Conservation (phyloP, 2,888 invertebrate genomes). For the Hyles lineata region DNA sequence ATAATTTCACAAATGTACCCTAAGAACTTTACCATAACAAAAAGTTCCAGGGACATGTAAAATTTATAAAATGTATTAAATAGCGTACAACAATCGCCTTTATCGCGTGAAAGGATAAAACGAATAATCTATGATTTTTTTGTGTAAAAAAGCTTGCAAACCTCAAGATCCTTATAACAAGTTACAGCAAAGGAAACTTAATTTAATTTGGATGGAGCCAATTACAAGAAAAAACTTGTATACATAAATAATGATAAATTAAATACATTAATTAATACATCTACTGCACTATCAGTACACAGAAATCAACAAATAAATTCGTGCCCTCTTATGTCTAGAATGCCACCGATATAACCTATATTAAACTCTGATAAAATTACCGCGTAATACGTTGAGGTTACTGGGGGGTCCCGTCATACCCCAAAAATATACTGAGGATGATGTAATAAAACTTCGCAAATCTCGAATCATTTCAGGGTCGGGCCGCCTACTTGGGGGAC, state of each 20-base stretch:
- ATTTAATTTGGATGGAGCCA: constrained; percentile 69
- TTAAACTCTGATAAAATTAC: constrained; percentile 46
- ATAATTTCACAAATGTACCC: no score
- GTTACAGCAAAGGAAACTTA: constrained; percentile 31
- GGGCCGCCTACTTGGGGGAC: neutral
- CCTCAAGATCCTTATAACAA: constrained; percentile 20
- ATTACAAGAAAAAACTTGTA: constrained; percentile 58
- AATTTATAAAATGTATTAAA: neutral
- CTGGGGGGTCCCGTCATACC: neutral
- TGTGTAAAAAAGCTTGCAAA: constrained; percentile 8
- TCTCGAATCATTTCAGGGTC: no score
- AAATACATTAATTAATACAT: constrained; percentile 74
- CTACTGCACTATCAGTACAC: constrained; percentile 72
- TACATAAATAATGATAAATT: constrained; percentile 58
- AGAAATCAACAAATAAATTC: constrained; percentile 84
- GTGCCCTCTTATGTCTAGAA: constrained; percentile 79
- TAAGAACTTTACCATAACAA: no score
- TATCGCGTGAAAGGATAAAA: constrained; percentile 7
- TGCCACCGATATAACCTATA: constrained; percentile 65
- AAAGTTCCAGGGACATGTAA: neutral
- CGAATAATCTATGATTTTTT: constrained; percentile 1
- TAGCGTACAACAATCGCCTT: neutral
- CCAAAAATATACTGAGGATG: neutral
- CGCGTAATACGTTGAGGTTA: constrained; percentile 34
- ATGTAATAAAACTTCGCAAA: neutral